Percentiles rank a stretch among this genome's conserved stretches.
Conservation (phyloP, 1,140 invertebrate species). For the Drosophila leontia region DNA sequence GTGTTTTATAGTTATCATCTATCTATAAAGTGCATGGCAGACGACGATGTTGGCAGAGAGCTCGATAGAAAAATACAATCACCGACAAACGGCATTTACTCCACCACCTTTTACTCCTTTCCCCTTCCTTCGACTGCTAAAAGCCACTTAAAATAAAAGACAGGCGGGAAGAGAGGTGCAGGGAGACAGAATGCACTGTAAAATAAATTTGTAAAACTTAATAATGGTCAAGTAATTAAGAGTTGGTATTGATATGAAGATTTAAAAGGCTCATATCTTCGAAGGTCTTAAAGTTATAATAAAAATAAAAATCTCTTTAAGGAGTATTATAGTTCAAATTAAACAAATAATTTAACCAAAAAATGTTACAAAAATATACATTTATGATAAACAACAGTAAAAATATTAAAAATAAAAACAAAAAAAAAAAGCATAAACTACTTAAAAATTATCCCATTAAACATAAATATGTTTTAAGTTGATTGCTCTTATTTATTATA, state of each 20-base stretch:
- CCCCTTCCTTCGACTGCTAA: conserved; percentile 22
- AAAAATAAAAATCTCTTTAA: too few relatives aligned
- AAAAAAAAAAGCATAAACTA: too few relatives aligned
- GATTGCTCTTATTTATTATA: background rate
- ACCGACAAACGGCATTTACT: conserved; percentile 46
- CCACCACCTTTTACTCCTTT: conserved; percentile 14
- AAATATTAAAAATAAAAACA: too few relatives aligned
- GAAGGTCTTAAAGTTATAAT: too few relatives aligned
- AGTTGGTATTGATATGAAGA: too few relatives aligned
- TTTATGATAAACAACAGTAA: too few relatives aligned
- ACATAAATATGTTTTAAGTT: background rate
- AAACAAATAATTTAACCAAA: too few relatives aligned
- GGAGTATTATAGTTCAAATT: too few relatives aligned
- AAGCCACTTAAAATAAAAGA: conserved; percentile 67
- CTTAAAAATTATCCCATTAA: background rate
- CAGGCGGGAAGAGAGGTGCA: conserved; percentile 3
- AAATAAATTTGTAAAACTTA: background rate
- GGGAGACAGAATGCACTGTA: conserved; percentile 10
- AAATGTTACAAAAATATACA: too few relatives aligned
- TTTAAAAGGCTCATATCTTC: too few relatives aligned
- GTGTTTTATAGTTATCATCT: conserved; percentile 65
- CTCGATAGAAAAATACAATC: conserved; percentile 74
- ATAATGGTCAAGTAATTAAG: background rate
- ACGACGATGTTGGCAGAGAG: conserved; percentile 47
- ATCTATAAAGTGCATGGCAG: conserved; percentile 57